Evolutionary conservation across 37 sponge, comb jelly and placozoan species (phyloP), one percentile per base, ranked within the genome.

Genomic region (Bolinopsis microptera): DNA sequence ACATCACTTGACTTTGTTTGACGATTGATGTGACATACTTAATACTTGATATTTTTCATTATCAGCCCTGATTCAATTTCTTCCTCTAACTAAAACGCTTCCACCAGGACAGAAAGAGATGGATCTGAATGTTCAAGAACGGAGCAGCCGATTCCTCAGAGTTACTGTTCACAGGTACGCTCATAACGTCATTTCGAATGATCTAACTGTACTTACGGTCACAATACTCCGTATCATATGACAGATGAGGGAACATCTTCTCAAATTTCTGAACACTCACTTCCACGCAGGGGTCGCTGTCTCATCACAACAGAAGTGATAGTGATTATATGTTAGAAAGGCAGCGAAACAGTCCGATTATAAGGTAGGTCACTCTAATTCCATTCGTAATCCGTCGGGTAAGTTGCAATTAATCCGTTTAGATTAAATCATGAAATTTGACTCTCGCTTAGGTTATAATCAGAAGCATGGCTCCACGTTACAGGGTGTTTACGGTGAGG

Each of bases 311-410:
- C 37, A 77, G 80, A 35, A 77, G 80, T 18, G 80, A 77, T 34
- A 77, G 80, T 32, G 80, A 77, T 18, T 77, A 77, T 36, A 77
- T 32, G 37, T 34, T 77, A 32, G 80, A 77, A 35, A 34, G 80
- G 33, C 80, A 77, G 35, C 27, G 13, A 1, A 27, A 35, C 80
- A 77, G 80, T 32, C 80, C 80, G 21, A 31, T 77, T 18, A 77
- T 77, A 5, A 27, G 80, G 80, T 77, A 35, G 9, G 1, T 34
- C 37, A 77, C 21, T 34, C 36, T 3, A 32, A 77, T 35, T 77
- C 8, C 74, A 28, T 25, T 28, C 26, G 74, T 72, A 28, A 72
- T 48, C 13, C 61, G 5, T 5, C 61, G 61, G 5, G 13, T 13
- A 48, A 13, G 13, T 48, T 48, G 61, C 13, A 18, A 48, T 13